These are phyloP conservation scores for Neuroterus valhalla DNA, from an alignment of 1,140 invertebrate genomes.

Conservation along the genomic window DNA sequence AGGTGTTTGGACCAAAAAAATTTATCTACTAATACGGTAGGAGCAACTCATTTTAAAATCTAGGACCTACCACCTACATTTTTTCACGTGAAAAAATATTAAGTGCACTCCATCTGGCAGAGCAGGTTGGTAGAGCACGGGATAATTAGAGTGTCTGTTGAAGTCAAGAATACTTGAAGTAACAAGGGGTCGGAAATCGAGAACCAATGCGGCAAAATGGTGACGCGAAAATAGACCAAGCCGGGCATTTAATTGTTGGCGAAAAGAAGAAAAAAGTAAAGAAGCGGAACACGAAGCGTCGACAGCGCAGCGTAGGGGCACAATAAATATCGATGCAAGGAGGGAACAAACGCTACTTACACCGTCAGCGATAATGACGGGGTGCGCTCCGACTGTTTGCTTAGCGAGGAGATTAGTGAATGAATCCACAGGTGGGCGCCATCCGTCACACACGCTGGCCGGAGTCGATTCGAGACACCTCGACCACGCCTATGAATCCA, in stretches of 20 bases:
- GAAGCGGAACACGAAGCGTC: conserved; percentile 49
- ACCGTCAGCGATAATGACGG: conserved; percentile 74
- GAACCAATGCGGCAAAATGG: conserved; percentile 64
- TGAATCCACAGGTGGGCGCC: conserved; percentile 76
- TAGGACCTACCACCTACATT: too few species aligned
- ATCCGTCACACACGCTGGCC: conserved; percentile 69
- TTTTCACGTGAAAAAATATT: too few species aligned
- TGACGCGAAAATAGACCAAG: conserved; percentile 66
- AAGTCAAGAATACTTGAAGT: conserved; percentile 36
- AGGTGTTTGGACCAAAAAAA: too few species aligned
- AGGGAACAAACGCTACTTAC: conserved; percentile 72
- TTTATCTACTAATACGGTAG: too few species aligned
- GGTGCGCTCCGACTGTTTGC: conserved; percentile 73
- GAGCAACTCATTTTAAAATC: too few species aligned
- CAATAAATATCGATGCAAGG: conserved; percentile 66
- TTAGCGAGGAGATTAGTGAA: conserved; percentile 76
- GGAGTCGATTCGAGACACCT: conserved; percentile 44
- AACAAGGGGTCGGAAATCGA: conserved; percentile 48
- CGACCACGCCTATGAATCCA: conserved; percentile 58
- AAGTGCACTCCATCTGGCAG: conserved; percentile 48
- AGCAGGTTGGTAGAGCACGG: conserved; percentile 33
- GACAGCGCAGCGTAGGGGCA: conserved; percentile 46
- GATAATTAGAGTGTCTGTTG: conserved; percentile 51
- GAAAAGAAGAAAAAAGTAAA: conserved; percentile 40
- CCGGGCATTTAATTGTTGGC: conserved; percentile 54